phyloP scores from a whole-genome alignment of 2,888 invertebrate genomes.

The Melanargia galathea region DNA sequence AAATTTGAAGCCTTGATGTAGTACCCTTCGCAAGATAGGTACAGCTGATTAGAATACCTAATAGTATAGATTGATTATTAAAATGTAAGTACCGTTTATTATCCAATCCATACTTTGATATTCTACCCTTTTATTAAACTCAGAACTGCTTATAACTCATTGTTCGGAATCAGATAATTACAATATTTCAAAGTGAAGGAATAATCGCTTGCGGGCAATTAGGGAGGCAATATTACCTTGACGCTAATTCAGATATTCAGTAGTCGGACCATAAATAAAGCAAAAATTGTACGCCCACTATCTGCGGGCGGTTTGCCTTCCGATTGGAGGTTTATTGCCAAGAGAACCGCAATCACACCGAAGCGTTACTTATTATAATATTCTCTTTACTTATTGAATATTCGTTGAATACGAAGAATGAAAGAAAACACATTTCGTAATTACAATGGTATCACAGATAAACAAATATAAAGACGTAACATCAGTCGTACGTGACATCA shows the following conservation, averaged over 20 bases:
- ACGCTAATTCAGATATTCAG: slow-evolving; percentile 35
- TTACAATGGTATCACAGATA: too few species aligned
- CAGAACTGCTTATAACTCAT: slow-evolving; percentile 13
- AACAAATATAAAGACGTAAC: too few species aligned
- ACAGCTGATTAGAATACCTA: too few species aligned
- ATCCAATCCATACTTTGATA: too few species aligned
- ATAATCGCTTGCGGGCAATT: slow-evolving; percentile 30
- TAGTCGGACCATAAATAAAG: slow-evolving; percentile 38
- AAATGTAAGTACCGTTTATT: too few species aligned
- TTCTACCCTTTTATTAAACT: background rate
- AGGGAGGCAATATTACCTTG: slow-evolving; percentile 27
- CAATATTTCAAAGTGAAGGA: slow-evolving; percentile 27
- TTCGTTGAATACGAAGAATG: too few species aligned
- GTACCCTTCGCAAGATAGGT: too few species aligned
- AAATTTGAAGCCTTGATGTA: too few species aligned
- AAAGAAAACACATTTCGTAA: too few species aligned
- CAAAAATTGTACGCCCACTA: slow-evolving; percentile 41
- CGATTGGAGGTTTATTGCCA: slow-evolving; percentile 37
- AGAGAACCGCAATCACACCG: slow-evolving; percentile 32
- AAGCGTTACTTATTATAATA: slow-evolving; percentile 9
- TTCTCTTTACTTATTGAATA: background rate
- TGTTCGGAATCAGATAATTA: slow-evolving; percentile 24
- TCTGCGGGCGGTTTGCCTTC: slow-evolving; percentile 39
- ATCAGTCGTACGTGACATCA: too few species aligned
- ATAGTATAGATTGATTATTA: too few species aligned